Evolutionary conservation across 2,113 vertebrate species (phyloP).

Genomic region (Neodon shergylaensis): DNA sequence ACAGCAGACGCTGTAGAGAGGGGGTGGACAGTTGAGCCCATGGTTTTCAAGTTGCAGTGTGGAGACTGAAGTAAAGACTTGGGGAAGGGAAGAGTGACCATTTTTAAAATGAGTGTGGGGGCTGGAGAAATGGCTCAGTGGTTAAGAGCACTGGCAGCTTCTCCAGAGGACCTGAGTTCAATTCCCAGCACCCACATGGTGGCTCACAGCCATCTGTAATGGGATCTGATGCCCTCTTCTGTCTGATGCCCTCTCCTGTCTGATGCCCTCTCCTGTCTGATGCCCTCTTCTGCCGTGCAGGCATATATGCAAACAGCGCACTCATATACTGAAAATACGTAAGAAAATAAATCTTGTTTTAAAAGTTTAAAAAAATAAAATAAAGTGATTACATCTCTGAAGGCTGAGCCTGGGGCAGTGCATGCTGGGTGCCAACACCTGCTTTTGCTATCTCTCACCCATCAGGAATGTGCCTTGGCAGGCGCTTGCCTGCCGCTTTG

Average conservation of each 20-base stretch:
- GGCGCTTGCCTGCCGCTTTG: neutral
- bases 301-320: neutral
- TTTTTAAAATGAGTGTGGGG: slow-evolving; percentile 47
- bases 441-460: slow-evolving; percentile 30
- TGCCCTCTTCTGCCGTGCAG: neutral
- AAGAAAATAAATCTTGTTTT: neutral
- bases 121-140: neutral
- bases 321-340: neutral
- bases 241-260: no score
- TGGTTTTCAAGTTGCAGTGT: neutral
- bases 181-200: neutral
- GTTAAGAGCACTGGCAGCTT: neutral
- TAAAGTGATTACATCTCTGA: neutral
- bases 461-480: slow-evolving; percentile 43
- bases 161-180: neutral
- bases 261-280: no score
- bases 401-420: neutral
- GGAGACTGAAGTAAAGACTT: neutral
- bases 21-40: neutral
- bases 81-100: slow-evolving; percentile 32
- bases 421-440: neutral
- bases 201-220: neutral
- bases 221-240: neutral
- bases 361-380: neutral
- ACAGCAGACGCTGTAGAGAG: neutral